Conservation (phyloP, 53 echinoderm and acorn worm species). For the Antedon mediterranea region DNA sequence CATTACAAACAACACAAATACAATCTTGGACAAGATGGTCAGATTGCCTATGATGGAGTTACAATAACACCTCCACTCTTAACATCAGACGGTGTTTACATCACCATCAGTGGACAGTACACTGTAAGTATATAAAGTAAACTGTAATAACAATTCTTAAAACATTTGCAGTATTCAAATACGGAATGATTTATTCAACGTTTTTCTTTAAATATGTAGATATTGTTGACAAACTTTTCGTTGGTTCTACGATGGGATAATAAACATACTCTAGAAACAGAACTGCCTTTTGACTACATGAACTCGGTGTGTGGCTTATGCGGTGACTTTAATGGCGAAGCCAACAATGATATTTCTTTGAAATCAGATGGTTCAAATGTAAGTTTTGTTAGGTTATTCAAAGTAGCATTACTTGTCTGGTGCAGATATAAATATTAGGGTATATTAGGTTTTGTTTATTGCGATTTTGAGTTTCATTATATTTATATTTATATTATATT, state of each 20-base stretch:
- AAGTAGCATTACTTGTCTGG: no score
- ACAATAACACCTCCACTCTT: constrained; percentile 12
- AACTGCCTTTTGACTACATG: neutral
- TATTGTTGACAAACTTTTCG: neutral
- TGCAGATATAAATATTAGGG: no score
- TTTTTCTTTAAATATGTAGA: no score
- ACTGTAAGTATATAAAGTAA: no score
- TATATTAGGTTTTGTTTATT: neutral
- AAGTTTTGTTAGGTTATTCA: no score
- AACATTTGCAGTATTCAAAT: no score
- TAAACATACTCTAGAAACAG: neutral
- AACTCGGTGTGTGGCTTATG: neutral
- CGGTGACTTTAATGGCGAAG: neutral
- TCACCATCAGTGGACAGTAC: constrained; percentile 10
- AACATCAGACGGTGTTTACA: constrained; percentile 13
- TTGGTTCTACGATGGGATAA: neutral
- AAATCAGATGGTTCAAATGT: no score
- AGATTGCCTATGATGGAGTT: constrained; percentile 13
- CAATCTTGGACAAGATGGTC: neutral
- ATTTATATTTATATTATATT: no score
- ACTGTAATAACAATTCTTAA: no score
- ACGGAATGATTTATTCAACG: no score
- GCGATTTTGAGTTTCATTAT: neutral
- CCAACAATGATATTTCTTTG: no score
- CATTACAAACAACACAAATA: neutral